A percentile compares a stretch with the other conserved stretches of the same genome.
phyloP scores from a whole-genome alignment of 2,113 vertebrate species.

The Eurystomus gularis region DNA sequence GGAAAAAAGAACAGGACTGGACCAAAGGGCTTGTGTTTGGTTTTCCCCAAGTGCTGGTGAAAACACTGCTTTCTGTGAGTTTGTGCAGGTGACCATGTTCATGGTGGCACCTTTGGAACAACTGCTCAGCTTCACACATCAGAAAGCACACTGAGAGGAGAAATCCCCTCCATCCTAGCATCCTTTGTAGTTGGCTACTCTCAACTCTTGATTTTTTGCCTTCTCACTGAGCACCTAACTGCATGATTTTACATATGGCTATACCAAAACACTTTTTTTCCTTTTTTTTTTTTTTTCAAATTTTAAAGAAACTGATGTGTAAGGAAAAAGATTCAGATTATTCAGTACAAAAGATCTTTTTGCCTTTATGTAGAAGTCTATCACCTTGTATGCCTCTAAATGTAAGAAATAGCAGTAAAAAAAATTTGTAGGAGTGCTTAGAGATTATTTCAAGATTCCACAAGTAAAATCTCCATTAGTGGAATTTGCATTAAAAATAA shows the following conservation, averaged over 20 bases:
- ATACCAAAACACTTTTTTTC: accelerated
- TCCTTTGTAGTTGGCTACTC: background rate
- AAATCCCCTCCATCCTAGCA: background rate
- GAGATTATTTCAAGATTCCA: background rate
- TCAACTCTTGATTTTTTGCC: background rate
- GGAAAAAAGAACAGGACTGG: background rate
- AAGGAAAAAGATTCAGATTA: background rate
- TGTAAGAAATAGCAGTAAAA: background rate
- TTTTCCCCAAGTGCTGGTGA: background rate
- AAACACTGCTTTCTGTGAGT: accelerated
- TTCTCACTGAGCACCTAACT: background rate
- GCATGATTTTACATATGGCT: background rate
- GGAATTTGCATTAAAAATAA: background rate
- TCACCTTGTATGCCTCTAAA: background rate
- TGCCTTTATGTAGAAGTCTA: background rate
- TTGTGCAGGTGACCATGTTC: accelerated
- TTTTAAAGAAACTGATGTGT: background rate
- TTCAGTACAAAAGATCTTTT: background rate
- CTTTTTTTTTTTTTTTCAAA: background rate
- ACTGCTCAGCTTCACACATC: background rate
- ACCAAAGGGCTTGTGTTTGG: background rate
- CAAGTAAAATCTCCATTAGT: background rate
- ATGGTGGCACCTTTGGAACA: background rate
- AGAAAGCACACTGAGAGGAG: background rate
- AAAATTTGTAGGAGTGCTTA: background rate